These are phyloP conservation scores for Margaritifera margaritifera DNA, from an alignment of 2,888 invertebrate genomes.

Conservation along the genomic window DNA sequence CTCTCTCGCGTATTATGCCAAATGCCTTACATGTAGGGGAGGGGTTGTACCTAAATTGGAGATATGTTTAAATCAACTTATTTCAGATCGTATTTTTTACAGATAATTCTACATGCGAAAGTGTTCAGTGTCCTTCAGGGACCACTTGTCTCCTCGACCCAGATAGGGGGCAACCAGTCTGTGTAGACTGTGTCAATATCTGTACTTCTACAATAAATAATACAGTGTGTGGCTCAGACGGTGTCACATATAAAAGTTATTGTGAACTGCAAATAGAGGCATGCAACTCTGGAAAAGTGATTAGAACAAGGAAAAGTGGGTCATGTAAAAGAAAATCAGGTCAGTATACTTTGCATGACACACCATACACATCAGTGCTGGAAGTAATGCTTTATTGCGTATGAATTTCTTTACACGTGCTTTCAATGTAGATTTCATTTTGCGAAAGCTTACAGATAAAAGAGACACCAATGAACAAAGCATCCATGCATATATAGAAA, in stretches of 20 bases:
- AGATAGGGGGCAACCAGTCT: conserved; percentile 80
- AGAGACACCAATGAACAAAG: too few species aligned
- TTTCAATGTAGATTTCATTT: too few species aligned
- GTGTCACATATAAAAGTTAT: conserved; percentile 84
- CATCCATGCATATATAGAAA: too few species aligned
- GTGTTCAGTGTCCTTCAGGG: conserved; percentile 62
- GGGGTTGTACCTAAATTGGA: too few species aligned
- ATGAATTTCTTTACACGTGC: too few species aligned
- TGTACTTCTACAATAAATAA: conserved; percentile 12
- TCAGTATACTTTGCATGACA: too few species aligned
- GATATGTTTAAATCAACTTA: too few species aligned
- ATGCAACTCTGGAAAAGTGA: conserved; percentile 82
- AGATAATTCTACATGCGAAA: conserved; percentile 24
- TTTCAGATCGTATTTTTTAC: conserved; percentile 9
- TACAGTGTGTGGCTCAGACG: conserved; percentile 82
- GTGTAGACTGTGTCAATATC: conserved; percentile 62
- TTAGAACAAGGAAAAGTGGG: conserved; percentile 81
- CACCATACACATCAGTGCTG: too few species aligned
- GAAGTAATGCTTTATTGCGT: too few species aligned
- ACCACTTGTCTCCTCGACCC: conserved; percentile 82
- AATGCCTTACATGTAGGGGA: too few species aligned
- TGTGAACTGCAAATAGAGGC: conserved; percentile 86
- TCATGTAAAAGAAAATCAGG: conserved; percentile 48
- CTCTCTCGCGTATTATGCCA: neutral
- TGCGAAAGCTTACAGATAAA: too few species aligned